phyloP scores from a whole-genome alignment of 2,797 vertebrate species.

The Pseudomugil gertrudae region DNA sequence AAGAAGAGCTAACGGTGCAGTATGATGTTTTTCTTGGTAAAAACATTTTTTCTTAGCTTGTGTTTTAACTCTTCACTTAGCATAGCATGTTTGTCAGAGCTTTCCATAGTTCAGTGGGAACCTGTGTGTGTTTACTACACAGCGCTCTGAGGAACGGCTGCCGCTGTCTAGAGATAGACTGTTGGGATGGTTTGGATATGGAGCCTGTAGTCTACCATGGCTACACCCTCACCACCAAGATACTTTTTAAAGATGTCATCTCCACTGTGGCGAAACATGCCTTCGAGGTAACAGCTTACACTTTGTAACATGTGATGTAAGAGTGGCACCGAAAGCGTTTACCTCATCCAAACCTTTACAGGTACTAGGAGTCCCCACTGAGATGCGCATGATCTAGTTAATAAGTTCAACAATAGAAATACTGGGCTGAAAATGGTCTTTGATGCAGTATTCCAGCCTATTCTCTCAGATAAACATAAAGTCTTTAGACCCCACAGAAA shows the following conservation, averaged over 20 bases:
- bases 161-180: conserved; percentile 92
- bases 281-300: conserved; percentile 80
- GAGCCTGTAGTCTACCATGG: conserved; percentile 90
- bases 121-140: conserved; percentile 18
- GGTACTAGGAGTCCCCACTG: conserved; percentile 16
- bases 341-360: conserved; percentile 14
- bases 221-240: conserved; percentile 88
- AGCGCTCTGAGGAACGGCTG: conserved; percentile 90
- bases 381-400: conserved; percentile 48
- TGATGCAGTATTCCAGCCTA: conserved; percentile 22
- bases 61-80: neutral
- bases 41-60: neutral
- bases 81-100: conserved; percentile 6
- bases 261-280: conserved; percentile 84
- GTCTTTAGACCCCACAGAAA: conserved; percentile 3
- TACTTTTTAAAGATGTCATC: conserved; percentile 87
- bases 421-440: conserved; percentile 32
- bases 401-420: conserved; percentile 28
- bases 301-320: conserved; percentile 9
- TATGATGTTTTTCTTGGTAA: neutral
- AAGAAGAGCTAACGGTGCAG: neutral
- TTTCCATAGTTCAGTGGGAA: conserved; percentile 2
- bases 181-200: conserved; percentile 86
- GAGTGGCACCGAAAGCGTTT: conserved; percentile 11
- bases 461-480: conserved; percentile 37